phyloP scores from a whole-genome alignment of 2,113 vertebrate genomes.

The Pteruthius melanotis region DNA sequence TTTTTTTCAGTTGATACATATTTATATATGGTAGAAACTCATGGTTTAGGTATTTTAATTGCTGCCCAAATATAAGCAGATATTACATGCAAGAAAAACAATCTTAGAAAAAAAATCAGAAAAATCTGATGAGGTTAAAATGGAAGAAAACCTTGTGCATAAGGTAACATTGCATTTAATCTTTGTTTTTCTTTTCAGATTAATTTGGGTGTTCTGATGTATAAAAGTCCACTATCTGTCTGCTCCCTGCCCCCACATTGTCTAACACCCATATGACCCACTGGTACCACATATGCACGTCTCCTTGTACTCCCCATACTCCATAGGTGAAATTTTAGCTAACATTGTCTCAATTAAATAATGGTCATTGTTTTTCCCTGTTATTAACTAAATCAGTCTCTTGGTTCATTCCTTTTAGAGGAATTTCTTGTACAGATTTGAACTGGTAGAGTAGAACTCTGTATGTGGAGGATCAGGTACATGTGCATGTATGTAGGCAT shows the following conservation, averaged over 20 bases:
- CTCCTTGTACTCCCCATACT: not conserved
- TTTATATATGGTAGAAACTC: not conserved
- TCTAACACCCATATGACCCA: not conserved
- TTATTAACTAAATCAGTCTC: not conserved
- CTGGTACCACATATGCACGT: not conserved
- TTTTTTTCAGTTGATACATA: not conserved
- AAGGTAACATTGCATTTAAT: not conserved
- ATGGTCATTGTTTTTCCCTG: not conserved
- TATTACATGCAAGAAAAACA: not conserved
- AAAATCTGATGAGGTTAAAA: not conserved
- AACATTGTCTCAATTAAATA: not conserved
- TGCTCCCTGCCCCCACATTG: fast-evolving
- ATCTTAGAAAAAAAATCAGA: not conserved
- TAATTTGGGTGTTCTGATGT: not conserved
- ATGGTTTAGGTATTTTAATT: not conserved
- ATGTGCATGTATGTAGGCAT: not conserved
- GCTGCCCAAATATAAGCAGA: not conserved
- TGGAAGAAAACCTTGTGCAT: not conserved
- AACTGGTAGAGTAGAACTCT: not conserved
- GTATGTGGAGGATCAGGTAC: not conserved
- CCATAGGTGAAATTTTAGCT: not conserved
- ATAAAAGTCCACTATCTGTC: not conserved
- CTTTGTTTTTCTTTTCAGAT: not conserved
- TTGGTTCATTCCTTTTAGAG: not conserved
- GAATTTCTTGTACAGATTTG: not conserved